Evolutionary conservation across 2,113 vertebrate genomes (phyloP).

Genomic region (Ictidomys tridecemlineatus): DNA sequence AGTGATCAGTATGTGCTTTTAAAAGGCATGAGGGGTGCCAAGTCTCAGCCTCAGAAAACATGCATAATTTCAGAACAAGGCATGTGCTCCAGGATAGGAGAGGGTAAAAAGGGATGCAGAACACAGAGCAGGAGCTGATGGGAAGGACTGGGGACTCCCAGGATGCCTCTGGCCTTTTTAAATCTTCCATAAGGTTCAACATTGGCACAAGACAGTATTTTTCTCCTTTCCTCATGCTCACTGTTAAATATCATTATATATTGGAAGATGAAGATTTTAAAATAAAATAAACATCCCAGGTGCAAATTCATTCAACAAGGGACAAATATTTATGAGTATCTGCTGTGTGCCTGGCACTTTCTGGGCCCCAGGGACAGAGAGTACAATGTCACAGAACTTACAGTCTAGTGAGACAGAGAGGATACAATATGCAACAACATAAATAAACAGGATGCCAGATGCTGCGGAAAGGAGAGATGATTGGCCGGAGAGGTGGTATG

Average conservation of each 20-base stretch:
- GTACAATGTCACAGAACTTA: not conserved
- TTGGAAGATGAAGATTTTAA: not conserved
- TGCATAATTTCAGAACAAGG: not conserved
- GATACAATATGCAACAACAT: not conserved
- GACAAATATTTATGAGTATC: not conserved
- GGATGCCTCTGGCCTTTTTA: not conserved
- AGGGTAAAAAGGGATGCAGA: too few species aligned
- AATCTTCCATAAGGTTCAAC: not conserved
- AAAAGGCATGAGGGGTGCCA: not conserved
- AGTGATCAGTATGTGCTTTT: not conserved
- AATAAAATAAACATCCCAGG: not conserved
- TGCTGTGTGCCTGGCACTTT: not conserved
- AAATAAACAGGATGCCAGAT: not conserved
- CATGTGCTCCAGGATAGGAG: rapidly evolving
- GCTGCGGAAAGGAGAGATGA: not conserved
- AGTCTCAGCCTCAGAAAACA: not conserved
- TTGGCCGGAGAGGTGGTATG: not conserved
- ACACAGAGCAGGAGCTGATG: not conserved
- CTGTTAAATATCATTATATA: not conserved
- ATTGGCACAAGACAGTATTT: not conserved
- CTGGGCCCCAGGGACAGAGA: not conserved
- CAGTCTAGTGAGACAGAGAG: not conserved
- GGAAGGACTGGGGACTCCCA: not conserved
- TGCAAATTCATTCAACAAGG: not conserved
- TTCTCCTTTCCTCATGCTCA: not conserved